Base-by-base conservation (phyloP, 2,888 invertebrate genomes). In the Lasius platythorax region DNA sequence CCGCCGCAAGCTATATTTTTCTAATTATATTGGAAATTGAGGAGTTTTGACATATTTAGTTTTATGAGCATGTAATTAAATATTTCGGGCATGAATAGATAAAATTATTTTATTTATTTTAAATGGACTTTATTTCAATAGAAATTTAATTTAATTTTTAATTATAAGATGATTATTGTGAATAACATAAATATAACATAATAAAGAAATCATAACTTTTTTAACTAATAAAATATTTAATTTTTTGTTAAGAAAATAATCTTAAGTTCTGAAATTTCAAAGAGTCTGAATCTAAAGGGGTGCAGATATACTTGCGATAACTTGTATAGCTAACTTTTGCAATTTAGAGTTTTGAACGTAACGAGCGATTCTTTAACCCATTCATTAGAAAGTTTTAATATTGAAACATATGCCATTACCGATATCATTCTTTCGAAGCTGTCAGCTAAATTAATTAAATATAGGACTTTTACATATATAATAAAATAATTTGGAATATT, bases 311-410 rank as follows among this genome's bases (percentile, higher is more conserved):
- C 46, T 74, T 74, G 28, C 23, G n/a, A 75, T 37, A 64, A 37
- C 18, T 46, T 30, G 12, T 46, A 37, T 33, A 50, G 18, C 23
- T 50, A 75, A 64, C 75, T 76, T 76, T 64, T 64, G 75, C 64
- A 64, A 76, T 76, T 64, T 64, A 37, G 6, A 50, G 50, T 64
- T 76, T 64, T 46, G 50, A 18, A 50, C 6, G 46, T 64, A 76
- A 76, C 11, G 5, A 50, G 23, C 23, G 6, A 33, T 3, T 64
- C 43, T 76, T 64, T 64, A 23, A 75, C 23, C 33, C 9, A 37
- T 50, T 76, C 33, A 46, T 75, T 75, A 63, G 33, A 33, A 75
- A 75, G 63, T 75, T 75, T 23, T n/a, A 63, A 63, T 64, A 64
- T 72, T 37, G 28, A n/a, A 12, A 23, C 18, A 33, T 11, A 40